Percentiles rank a stretch among this genome's conserved stretches.
Conservation (phyloP, 2,113 vertebrate species). For the Bos javanicus region DNA sequence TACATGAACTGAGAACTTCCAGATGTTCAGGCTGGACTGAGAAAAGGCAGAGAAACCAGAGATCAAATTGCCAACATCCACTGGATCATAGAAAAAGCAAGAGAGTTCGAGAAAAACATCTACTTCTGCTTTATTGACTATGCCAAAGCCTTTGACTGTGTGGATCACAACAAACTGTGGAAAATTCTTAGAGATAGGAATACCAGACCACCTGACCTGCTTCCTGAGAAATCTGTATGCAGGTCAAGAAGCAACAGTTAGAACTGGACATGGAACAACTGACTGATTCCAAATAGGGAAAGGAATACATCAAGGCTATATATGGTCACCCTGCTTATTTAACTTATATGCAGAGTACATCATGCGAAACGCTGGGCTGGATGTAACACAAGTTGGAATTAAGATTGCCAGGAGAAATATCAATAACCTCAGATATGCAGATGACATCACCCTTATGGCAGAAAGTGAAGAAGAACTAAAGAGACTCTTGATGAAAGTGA, state of each 20-base stretch:
- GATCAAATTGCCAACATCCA: not conserved
- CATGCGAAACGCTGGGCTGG: fast-evolving
- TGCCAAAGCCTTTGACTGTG: not conserved
- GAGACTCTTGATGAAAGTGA: not conserved
- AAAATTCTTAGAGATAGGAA: not conserved
- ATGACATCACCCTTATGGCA: not conserved
- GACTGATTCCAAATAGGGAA: not conserved
- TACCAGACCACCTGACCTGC: not conserved
- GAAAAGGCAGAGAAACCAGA: not conserved
- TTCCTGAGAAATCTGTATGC: not conserved
- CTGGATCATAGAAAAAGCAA: not conserved
- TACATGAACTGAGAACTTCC: not conserved
- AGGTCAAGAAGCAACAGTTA: not conserved
- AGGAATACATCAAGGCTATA: not conserved
- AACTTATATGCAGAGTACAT: not conserved
- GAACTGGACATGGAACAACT: not conserved
- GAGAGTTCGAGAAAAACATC: not conserved
- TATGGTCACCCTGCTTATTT: not conserved
- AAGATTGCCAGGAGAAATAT: not conserved
- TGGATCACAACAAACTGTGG: not conserved
- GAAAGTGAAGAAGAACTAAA: not conserved
- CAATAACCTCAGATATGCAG: not conserved
- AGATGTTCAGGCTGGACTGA: not conserved
- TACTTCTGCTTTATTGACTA: not conserved
- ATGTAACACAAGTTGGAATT: not conserved